A percentile compares a stretch with the other conserved stretches of the same genome.
Conservation (phyloP, 1,140 invertebrate species). For the Drosophila varians region DNA sequence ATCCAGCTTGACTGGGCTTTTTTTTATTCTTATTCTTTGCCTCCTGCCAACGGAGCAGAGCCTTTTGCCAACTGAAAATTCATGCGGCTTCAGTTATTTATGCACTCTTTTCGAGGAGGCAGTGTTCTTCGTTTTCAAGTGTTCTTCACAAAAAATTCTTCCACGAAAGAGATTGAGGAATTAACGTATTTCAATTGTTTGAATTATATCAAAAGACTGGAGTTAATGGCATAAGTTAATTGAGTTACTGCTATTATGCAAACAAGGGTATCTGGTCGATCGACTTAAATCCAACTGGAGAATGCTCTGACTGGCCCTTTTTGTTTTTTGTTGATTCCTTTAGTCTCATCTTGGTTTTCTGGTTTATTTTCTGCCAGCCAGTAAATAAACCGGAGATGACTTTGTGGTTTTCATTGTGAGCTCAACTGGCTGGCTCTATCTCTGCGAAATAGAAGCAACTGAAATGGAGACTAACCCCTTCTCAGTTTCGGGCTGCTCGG, state of each 20-base stretch:
- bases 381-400: constrained; percentile 83
- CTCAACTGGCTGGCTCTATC: constrained; percentile 19
- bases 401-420: constrained; percentile 75
- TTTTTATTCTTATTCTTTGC: constrained; percentile 58
- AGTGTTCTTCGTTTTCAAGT: not conserved
- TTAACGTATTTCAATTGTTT: not conserved
- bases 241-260: too few species aligned
- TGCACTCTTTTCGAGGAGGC: not conserved
- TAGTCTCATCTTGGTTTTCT: constrained; percentile 63
- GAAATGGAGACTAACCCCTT: constrained; percentile 30
- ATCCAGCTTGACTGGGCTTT: constrained; percentile 53
- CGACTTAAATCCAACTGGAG: not conserved
- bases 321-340: constrained; percentile 42
- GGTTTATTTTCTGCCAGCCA: constrained; percentile 66
- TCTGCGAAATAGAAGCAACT: constrained; percentile 61
- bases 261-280: constrained; percentile 10
- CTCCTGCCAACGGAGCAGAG: constrained; percentile 24
- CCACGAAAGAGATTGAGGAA: not conserved
- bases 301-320: constrained; percentile 11
- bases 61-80: constrained; percentile 67
- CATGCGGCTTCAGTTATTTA: constrained; percentile 72
- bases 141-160: not conserved
- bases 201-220: too few species aligned
- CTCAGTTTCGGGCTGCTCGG: constrained; percentile 18
- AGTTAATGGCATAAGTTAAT: not conserved